These are phyloP conservation scores for Brassicogethes aeneus DNA, from an alignment of 2,888 invertebrate genomes.

Conservation along the genomic window DNA sequence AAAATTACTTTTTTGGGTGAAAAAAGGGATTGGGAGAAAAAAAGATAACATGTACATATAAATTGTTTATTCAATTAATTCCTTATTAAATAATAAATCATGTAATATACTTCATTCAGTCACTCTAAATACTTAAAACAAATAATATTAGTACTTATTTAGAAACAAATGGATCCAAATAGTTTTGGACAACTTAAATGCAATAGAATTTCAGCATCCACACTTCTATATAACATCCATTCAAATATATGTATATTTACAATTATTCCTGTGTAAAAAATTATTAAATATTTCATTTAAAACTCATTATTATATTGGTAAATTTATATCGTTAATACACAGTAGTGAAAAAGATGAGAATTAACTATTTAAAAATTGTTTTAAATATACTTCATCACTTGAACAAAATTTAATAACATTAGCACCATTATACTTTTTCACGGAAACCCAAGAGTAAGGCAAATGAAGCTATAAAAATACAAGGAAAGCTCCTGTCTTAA, in stretches of 20 bases:
- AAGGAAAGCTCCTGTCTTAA: slow-evolving; percentile 11
- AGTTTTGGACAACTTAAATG: slow-evolving; percentile 13
- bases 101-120: background rate
- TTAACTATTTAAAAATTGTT: slow-evolving; percentile 13
- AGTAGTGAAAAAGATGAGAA: slow-evolving; percentile 1
- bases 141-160: slow-evolving; percentile 20
- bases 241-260: slow-evolving; percentile 18
- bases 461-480: slow-evolving; percentile 13
- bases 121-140: slow-evolving; percentile 12
- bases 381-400: slow-evolving; percentile 15
- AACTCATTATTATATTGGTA: slow-evolving; percentile 6
- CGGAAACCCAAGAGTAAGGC: slow-evolving; percentile 11
- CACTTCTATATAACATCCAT: slow-evolving; percentile 13
- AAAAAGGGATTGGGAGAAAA: too few relatives aligned
- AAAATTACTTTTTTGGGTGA: too few relatives aligned
- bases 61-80: slow-evolving; percentile 17
- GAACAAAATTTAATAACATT: slow-evolving; percentile 10
- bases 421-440: slow-evolving; percentile 17
- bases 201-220: slow-evolving; percentile 15
- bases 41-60: slow-evolving; percentile 14
- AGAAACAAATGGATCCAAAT: slow-evolving; percentile 14
- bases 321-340: background rate
- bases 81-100: slow-evolving; percentile 18
- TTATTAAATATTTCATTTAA: slow-evolving; percentile 12
- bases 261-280: slow-evolving; percentile 21